These are phyloP conservation scores for Aegithalos caudatus DNA, from an alignment of 2,113 vertebrate species.

Conservation along the genomic window DNA sequence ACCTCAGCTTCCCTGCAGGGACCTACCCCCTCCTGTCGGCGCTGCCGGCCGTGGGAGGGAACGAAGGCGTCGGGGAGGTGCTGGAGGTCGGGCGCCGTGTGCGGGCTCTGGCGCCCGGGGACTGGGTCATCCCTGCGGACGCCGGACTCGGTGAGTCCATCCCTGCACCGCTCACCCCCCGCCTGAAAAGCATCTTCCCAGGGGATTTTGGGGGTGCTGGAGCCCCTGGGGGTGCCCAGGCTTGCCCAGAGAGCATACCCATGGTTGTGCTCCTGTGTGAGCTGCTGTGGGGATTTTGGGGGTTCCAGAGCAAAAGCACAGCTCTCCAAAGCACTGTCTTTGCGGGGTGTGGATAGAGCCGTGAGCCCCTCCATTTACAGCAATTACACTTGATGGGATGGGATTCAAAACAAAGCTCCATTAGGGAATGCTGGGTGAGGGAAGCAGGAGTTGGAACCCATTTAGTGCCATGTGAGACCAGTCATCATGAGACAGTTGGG, in stretches of 20 bases:
- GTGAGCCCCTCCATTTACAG: background rate
- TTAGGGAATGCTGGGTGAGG: background rate
- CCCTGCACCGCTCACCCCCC: accelerated
- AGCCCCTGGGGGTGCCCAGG: background rate
- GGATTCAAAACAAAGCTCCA: background rate
- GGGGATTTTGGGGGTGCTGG: background rate
- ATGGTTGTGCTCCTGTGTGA: accelerated
- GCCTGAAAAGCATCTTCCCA: background rate
- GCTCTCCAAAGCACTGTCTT: background rate
- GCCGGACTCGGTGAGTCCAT: conserved; percentile 80
- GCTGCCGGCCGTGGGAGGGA: conserved; percentile 90
- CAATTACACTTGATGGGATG: background rate
- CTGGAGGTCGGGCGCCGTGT: conserved; percentile 82
- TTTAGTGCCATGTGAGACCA: background rate
- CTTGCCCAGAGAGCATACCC: background rate
- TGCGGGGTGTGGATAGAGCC: background rate
- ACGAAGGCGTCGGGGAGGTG: conserved; percentile 89
- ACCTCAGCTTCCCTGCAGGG: conserved; percentile 64
- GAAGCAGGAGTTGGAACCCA: background rate
- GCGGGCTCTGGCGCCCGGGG: conserved; percentile 76
- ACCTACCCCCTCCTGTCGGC: conserved; percentile 83
- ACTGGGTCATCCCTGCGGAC: conserved; percentile 86
- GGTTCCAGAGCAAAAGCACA: background rate
- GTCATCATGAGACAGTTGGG: background rate
- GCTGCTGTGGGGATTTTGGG: background rate